These are phyloP conservation scores for Drosophila ambigua DNA, from an alignment of 1,140 invertebrate genomes.

Conservation along the genomic window DNA sequence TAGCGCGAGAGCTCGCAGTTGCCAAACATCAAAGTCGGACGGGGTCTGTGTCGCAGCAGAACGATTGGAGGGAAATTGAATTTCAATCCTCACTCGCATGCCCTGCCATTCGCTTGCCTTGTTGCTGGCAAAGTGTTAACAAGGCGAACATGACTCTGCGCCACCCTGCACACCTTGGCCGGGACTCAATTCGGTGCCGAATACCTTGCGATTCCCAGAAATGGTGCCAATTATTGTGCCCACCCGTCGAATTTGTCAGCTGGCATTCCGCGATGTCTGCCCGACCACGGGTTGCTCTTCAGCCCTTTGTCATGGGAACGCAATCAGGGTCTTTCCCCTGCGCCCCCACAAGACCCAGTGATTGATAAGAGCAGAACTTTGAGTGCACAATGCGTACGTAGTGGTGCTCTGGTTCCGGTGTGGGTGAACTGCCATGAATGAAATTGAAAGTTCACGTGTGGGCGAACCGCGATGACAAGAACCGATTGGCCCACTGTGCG, in stretches of 20 bases:
- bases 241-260: constrained; percentile 34
- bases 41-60: constrained; percentile 4
- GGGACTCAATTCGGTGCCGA: constrained; percentile 5
- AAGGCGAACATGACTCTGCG: constrained; percentile 49
- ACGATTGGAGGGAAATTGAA: constrained; percentile 44
- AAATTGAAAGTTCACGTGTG: constrained; percentile 37
- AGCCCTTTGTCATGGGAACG: constrained; percentile 25
- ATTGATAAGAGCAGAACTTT: constrained; percentile 29
- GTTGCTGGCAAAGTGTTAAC: constrained; percentile 34
- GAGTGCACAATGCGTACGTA: constrained; percentile 2
- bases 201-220: constrained; percentile 37
- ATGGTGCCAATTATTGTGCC: constrained; percentile 34
- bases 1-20: background rate
- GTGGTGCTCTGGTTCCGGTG: background rate
- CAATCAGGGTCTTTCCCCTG: constrained; percentile 17
- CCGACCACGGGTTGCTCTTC: constrained; percentile 4
- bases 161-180: constrained; percentile 7
- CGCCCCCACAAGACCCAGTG: too few species aligned
- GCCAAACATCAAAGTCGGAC: constrained; percentile 31
- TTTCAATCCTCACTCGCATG: constrained; percentile 47
- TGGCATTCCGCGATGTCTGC: constrained; percentile 46
- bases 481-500: background rate
- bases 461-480: background rate
- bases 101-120: constrained; percentile 38
- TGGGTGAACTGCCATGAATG: constrained; percentile 25